These are phyloP conservation scores for Eubasilissa regina DNA, from an alignment of 1,140 invertebrate species.

Conservation along the genomic window DNA sequence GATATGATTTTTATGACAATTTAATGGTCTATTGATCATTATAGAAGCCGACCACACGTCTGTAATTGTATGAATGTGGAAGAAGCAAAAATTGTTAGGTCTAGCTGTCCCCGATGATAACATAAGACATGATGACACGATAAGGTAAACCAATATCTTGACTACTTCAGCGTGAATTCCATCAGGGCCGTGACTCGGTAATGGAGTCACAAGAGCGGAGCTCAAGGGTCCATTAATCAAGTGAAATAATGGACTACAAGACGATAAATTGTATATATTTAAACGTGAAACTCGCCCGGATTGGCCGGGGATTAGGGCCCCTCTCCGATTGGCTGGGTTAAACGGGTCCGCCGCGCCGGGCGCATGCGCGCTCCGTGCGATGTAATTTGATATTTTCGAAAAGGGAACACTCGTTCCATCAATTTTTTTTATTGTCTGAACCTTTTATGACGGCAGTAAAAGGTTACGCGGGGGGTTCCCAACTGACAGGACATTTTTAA, in stretches of 20 bases:
- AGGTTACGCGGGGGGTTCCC: conserved; percentile 27
- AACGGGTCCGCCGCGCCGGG: background rate
- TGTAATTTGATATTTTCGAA: conserved; percentile 48
- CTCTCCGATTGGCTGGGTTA: conserved; percentile 27
- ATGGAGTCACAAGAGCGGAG: background rate
- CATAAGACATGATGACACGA: too few species aligned
- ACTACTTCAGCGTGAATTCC: too few species aligned
- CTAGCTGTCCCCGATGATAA: too few species aligned
- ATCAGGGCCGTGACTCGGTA: too few species aligned
- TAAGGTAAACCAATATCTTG: too few species aligned
- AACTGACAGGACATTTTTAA: background rate
- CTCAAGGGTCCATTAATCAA: conserved; percentile 40
- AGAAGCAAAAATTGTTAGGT: too few species aligned
- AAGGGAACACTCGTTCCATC: conserved; percentile 45
- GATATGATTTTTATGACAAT: too few species aligned
- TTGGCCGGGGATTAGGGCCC: conserved; percentile 20
- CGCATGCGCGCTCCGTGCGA: conserved; percentile 23
- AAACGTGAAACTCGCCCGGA: background rate
- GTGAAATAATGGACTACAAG: conserved; percentile 27
- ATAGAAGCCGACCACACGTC: too few species aligned
- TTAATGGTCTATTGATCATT: too few species aligned
- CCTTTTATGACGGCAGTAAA: conserved; percentile 35
- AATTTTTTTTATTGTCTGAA: conserved; percentile 36
- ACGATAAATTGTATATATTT: conserved; percentile 25
- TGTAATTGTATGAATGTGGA: too few species aligned